phyloP scores from a whole-genome alignment of 2,797 vertebrate genomes.

The Clamator glandarius region DNA sequence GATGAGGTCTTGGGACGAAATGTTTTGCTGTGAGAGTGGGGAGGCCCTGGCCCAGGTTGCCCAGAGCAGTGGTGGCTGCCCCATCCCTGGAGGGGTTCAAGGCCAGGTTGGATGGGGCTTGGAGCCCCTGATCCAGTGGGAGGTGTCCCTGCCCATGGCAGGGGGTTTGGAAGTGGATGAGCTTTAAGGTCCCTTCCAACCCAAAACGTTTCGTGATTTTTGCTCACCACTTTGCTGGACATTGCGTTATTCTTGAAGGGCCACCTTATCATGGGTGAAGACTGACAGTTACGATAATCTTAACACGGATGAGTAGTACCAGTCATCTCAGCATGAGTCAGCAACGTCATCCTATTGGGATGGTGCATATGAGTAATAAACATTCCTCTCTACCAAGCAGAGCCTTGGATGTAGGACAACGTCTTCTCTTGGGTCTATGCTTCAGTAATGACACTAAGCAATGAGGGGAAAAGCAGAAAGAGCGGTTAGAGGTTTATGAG shows the following conservation, averaged over 20 bases:
- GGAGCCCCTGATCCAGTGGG: too few species aligned
- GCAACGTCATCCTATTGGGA: not conserved
- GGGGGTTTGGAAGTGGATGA: too few species aligned
- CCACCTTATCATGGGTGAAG: rapidly evolving
- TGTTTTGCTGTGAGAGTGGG: too few species aligned
- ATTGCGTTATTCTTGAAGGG: not conserved
- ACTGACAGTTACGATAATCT: rapidly evolving
- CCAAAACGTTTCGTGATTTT: too few species aligned
- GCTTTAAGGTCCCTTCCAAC: too few species aligned
- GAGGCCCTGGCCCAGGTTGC: too few species aligned
- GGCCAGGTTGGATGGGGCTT: too few species aligned
- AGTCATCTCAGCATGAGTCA: not conserved
- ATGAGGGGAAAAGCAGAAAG: not conserved
- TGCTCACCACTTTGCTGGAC: not conserved
- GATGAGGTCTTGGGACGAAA: too few species aligned
- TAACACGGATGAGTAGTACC: not conserved
- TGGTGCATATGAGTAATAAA: not conserved
- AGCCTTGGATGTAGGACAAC: not conserved
- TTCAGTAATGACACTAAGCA: not conserved
- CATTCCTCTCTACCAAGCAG: not conserved
- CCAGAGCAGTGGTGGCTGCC: too few species aligned
- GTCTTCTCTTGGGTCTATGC: not conserved
- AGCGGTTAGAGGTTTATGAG: not conserved
- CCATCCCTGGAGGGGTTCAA: too few species aligned
- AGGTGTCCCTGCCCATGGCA: too few species aligned